These are phyloP conservation scores for Sigmodon hispidus DNA, from an alignment of 2,113 vertebrate species.

Conservation along the genomic window DNA sequence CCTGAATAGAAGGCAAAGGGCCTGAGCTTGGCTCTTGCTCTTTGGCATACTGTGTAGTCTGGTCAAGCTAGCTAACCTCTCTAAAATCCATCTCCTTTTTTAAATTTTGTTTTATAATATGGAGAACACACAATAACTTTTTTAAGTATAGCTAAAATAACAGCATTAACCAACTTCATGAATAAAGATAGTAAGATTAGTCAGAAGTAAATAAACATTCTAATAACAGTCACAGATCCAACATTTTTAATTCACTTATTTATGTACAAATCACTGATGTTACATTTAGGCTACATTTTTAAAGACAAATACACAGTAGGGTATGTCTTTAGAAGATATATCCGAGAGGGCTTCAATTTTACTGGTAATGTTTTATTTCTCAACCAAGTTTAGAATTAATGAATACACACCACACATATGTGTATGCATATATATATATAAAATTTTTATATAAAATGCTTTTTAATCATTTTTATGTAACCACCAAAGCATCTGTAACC, in stretches of 20 bases:
- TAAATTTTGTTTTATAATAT: conserved; percentile 36
- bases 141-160: neutral
- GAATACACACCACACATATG: neutral
- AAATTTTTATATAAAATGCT: conserved; percentile 25
- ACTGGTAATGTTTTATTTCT: conserved; percentile 31
- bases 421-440: neutral
- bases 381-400: neutral
- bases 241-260: conserved; percentile 27
- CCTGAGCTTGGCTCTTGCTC: conserved; percentile 10
- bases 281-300: neutral
- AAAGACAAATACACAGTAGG: conserved; percentile 36
- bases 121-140: neutral
- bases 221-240: neutral
- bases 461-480: conserved; percentile 52
- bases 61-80: conserved; percentile 6
- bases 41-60: neutral
- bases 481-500: conserved; percentile 59
- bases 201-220: neutral
- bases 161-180: conserved; percentile 23
- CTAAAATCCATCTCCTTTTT: neutral
- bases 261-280: conserved; percentile 33
- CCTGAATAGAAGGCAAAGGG: neutral
- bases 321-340: conserved; percentile 28
- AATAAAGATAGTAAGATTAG: neutral
- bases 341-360: neutral